phyloP scores from a whole-genome alignment of 2,113 vertebrate genomes.

The Tragulus kanchil region DNA sequence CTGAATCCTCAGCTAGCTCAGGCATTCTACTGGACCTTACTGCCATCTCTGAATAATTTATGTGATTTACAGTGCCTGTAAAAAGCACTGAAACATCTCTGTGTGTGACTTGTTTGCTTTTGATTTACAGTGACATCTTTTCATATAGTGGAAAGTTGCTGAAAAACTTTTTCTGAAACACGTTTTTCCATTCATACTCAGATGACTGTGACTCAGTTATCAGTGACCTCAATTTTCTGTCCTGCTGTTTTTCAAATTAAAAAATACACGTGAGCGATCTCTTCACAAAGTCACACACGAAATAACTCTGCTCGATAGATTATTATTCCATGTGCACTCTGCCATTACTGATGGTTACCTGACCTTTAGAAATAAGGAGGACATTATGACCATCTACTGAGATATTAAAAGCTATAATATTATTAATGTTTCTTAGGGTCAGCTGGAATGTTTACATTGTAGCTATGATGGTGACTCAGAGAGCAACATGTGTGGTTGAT shows the following conservation, averaged over 20 bases:
- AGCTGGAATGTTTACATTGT: slow-evolving; percentile 43
- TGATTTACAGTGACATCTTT: slow-evolving; percentile 74
- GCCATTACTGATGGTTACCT: slow-evolving; percentile 55
- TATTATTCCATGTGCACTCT: slow-evolving; percentile 61
- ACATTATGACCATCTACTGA: not conserved
- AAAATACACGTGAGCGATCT: slow-evolving; percentile 53
- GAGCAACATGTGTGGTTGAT: not conserved
- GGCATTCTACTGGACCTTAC: slow-evolving; percentile 45
- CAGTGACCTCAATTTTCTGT: slow-evolving; percentile 70
- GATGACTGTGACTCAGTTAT: slow-evolving; percentile 50
- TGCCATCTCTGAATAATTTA: slow-evolving; percentile 73
- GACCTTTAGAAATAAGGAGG: slow-evolving; percentile 72
- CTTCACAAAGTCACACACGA: slow-evolving; percentile 72
- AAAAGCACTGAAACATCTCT: slow-evolving; percentile 75
- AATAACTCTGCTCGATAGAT: slow-evolving; percentile 55
- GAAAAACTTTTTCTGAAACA: slow-evolving; percentile 66
- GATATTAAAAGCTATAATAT: slow-evolving; percentile 39
- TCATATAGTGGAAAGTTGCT: slow-evolving; percentile 49
- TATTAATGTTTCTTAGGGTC: slow-evolving; percentile 32
- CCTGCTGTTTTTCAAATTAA: slow-evolving; percentile 76
- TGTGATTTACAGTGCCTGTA: slow-evolving; percentile 69
- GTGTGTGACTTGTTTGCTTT: slow-evolving; percentile 69
- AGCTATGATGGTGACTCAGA: not conserved
- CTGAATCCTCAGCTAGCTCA: slow-evolving; percentile 66
- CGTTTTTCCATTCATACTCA: slow-evolving; percentile 61